Conservation (phyloP, 1,140 invertebrate species). For the Macrosteles quadrilineatus region DNA sequence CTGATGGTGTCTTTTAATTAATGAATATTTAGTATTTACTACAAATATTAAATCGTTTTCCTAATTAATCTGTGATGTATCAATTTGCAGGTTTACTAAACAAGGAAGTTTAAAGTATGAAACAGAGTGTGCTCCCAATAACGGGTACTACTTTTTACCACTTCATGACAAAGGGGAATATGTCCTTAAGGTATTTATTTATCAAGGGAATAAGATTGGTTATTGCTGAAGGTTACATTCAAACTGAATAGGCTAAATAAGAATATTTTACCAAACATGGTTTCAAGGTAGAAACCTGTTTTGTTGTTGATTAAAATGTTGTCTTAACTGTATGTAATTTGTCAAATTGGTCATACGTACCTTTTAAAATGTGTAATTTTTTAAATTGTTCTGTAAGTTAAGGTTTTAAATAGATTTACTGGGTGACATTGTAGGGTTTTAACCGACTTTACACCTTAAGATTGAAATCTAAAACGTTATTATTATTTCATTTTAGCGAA, state of each 20-base stretch:
- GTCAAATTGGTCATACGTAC: not conserved
- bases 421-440: too few species aligned
- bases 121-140: conserved; percentile 95
- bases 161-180: conserved; percentile 96
- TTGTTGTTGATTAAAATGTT: not conserved
- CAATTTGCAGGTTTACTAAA: conserved; percentile 81
- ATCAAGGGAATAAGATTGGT: too few species aligned
- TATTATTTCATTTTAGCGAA: too few species aligned
- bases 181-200: conserved; percentile 65
- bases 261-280: not conserved
- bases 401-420: too few species aligned
- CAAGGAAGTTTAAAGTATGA: conserved; percentile 93
- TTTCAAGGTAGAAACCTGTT: not conserved
- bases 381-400: too few species aligned
- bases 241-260: not conserved
- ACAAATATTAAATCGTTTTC: too few species aligned
- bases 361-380: not conserved
- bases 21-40: too few species aligned
- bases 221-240: not conserved
- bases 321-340: not conserved
- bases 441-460: too few species aligned
- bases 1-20: too few species aligned
- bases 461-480: too few species aligned
- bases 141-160: conserved; percentile 97
- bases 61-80: too few species aligned